phyloP scores from a whole-genome alignment of 1,140 invertebrate species.

The Idris sp. region DNA sequence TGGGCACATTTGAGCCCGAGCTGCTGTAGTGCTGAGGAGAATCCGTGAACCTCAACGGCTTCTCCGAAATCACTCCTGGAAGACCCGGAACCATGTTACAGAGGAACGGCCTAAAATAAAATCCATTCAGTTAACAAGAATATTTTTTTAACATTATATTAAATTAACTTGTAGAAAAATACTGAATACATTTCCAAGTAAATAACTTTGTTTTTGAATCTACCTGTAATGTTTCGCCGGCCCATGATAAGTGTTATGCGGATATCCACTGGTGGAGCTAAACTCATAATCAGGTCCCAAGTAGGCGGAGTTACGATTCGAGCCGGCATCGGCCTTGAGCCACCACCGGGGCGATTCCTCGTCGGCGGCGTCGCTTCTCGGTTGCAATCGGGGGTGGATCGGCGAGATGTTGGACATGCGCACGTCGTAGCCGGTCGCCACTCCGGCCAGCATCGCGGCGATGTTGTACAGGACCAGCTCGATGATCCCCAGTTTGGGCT shows the following conservation, averaged over 20 bases:
- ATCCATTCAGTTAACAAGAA: no score
- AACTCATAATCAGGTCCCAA: constrained; percentile 80
- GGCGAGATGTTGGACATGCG: constrained; percentile 90
- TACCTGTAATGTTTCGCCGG: constrained; percentile 87
- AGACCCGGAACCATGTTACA: constrained; percentile 74
- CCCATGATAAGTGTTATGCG: constrained; percentile 94
- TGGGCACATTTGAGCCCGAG: constrained; percentile 79
- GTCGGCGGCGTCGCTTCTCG: constrained; percentile 70
- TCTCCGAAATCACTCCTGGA: constrained; percentile 73
- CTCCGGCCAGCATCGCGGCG: constrained; percentile 90
- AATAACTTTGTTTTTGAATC: no score
- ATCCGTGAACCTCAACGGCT: constrained; percentile 87
- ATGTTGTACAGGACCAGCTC: constrained; percentile 93
- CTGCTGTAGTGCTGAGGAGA: constrained; percentile 83
- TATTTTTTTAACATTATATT: no score
- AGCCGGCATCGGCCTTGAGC: constrained; percentile 70
- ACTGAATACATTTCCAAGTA: background rate
- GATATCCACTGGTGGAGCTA: constrained; percentile 81
- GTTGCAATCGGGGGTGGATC: constrained; percentile 87
- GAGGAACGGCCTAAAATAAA: constrained; percentile 71
- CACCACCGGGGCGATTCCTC: constrained; percentile 72
- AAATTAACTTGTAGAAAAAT: no score
- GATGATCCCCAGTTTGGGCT: constrained; percentile 86
- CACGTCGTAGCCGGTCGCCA: constrained; percentile 94
- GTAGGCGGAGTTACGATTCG: constrained; percentile 75